A percentile compares a stretch with the other conserved stretches of the same genome.
Evolutionary conservation across 2,797 vertebrate species (phyloP).

Genomic region (Caiman crocodilus): DNA sequence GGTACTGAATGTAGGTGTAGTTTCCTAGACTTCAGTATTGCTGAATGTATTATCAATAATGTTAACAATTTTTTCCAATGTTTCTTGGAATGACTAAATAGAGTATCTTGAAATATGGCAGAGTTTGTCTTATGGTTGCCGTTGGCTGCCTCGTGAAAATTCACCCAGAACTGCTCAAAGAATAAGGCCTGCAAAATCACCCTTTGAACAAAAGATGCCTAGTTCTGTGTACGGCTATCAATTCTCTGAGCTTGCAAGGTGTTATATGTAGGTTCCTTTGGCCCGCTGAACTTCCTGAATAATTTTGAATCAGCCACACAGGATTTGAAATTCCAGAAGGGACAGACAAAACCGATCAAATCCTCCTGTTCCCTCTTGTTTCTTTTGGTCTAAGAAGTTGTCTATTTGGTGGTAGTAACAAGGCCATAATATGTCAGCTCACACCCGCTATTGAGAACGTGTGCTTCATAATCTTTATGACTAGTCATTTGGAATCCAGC

Average conservation of each 20-base stretch:
- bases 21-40: not conserved
- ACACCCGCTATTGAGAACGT: not conserved
- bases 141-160: not conserved
- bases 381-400: not conserved
- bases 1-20: not conserved
- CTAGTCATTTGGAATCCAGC: too few relatives aligned
- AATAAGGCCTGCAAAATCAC: not conserved
- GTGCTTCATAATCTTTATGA: too few relatives aligned
- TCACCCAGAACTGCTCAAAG: not conserved
- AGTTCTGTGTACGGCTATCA: accelerated
- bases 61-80: not conserved
- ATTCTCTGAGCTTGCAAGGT: not conserved
- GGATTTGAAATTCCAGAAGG: not conserved
- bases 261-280: not conserved
- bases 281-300: not conserved
- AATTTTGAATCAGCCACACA: not conserved
- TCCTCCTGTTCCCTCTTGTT: not conserved
- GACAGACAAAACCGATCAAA: not conserved
- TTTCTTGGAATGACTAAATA: not conserved
- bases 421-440: not conserved
- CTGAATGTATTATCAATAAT: not conserved
- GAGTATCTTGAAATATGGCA: not conserved
- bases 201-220: not conserved
- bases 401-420: not conserved
- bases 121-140: not conserved